Evolutionary conservation across 2,888 invertebrate species (phyloP).

Genomic region (Hirtodrosophila histrioides): DNA sequence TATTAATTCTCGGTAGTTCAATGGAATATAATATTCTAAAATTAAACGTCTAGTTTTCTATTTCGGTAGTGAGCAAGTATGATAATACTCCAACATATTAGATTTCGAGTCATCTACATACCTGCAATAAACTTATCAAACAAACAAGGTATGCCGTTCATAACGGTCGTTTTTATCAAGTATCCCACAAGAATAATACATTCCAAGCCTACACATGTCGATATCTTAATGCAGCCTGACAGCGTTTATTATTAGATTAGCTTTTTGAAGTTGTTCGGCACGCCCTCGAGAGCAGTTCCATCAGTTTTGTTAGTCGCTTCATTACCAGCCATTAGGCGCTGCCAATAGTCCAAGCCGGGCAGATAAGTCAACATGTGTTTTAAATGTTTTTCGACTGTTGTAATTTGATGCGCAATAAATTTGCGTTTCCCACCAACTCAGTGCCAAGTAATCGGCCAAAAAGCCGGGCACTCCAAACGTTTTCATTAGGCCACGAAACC

Average conservation of each 20-base stretch:
- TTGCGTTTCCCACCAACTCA: constrained; percentile 61
- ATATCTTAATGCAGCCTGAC: constrained; percentile 17
- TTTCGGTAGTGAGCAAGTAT: too few species aligned
- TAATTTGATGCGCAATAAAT: constrained; percentile 79
- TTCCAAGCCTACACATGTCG: constrained; percentile 11
- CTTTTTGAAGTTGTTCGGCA: constrained; percentile 8
- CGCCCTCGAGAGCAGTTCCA: constrained; percentile 32
- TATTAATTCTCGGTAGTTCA: too few species aligned
- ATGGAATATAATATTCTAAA: too few species aligned
- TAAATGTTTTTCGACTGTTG: constrained; percentile 37
- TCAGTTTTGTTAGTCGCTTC: constrained; percentile 59
- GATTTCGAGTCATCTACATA: background rate
- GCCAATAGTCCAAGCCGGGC: constrained; percentile 47
- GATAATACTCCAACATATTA: too few species aligned
- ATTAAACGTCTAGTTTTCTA: too few species aligned
- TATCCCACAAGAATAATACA: constrained; percentile 8
- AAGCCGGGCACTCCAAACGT: constrained; percentile 55
- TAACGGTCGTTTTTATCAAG: constrained; percentile 19
- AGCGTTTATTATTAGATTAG: constrained; percentile 19
- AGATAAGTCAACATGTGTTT: constrained; percentile 20
- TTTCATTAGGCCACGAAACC: constrained; percentile 62
- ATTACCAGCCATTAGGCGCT: constrained; percentile 60
- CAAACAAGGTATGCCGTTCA: constrained; percentile 11
- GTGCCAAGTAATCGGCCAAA: constrained; percentile 10
- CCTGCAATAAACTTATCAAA: background rate